Percentiles rank a stretch among this genome's conserved stretches.
These are phyloP conservation scores for Drosophila kokeensis DNA, from an alignment of 2,888 invertebrate genomes.

Conservation along the genomic window DNA sequence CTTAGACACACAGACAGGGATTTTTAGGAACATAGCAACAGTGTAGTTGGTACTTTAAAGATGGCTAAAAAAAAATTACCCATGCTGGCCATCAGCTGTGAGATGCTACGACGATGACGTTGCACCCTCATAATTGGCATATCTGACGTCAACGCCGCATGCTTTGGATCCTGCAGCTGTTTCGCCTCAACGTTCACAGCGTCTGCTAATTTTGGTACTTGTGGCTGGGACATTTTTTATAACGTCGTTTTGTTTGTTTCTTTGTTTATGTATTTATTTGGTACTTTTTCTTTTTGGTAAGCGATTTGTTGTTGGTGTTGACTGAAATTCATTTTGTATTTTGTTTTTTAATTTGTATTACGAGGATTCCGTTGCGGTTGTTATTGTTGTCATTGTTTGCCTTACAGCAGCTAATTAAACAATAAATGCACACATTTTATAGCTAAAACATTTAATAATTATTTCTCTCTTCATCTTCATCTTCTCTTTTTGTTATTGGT, in stretches of 20 bases:
- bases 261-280: constrained; percentile 28
- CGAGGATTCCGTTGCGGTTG: constrained; percentile 14
- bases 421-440: constrained; percentile 27
- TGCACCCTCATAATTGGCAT: constrained; percentile 60
- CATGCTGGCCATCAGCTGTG: constrained; percentile 84
- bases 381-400: constrained; percentile 20
- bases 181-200: constrained; percentile 23
- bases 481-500: constrained; percentile 1
- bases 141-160: constrained; percentile 35
- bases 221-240: constrained; percentile 28
- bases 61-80: constrained; percentile 70
- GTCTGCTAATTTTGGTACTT: constrained; percentile 21
- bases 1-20: not conserved
- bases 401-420: constrained; percentile 56
- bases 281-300: constrained; percentile 64
- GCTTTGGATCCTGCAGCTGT: constrained; percentile 39
- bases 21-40: not conserved
- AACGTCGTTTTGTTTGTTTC: constrained; percentile 6
- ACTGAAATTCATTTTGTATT: constrained; percentile 54
- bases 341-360: constrained; percentile 7
- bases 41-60: not conserved
- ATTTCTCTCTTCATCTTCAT: not conserved
- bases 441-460: not conserved
- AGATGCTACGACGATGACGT: constrained; percentile 85
- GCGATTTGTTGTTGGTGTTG: constrained; percentile 26